Evolutionary conservation across 2,113 vertebrate genomes (phyloP).

Genomic region (Mobula birostris): DNA sequence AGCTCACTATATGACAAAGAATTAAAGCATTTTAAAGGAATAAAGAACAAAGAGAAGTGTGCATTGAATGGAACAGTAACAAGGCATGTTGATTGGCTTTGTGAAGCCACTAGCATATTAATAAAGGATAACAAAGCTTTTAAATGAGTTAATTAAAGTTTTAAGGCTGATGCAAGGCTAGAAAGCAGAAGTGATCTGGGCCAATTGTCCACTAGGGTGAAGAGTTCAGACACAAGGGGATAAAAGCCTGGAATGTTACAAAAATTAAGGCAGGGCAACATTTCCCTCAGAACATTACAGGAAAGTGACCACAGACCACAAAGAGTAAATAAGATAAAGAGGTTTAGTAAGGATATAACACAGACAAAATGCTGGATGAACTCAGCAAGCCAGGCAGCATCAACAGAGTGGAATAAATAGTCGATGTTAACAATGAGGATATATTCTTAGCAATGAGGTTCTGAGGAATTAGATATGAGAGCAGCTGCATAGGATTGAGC

Average conservation of each 20-base stretch:
- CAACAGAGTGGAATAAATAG: too few species aligned
- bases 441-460: background rate
- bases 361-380: too few species aligned
- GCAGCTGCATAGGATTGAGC: background rate
- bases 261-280: background rate
- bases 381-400: too few species aligned
- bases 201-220: background rate
- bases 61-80: background rate
- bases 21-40: background rate
- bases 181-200: background rate
- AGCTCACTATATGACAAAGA: background rate
- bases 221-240: background rate
- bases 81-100: background rate
- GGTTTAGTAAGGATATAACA: background rate
- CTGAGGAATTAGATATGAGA: background rate
- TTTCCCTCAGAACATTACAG: background rate
- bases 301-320: background rate
- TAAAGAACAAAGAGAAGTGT: background rate
- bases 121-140: background rate
- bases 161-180: background rate
- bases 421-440: background rate
- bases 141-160: background rate
- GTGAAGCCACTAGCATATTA: background rate
- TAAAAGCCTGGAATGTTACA: background rate
- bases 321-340: background rate